A percentile compares a stretch with the other conserved stretches of the same genome.
Evolutionary conservation across 2,888 invertebrate species (phyloP).

Genomic region (Salticus scenicus): DNA sequence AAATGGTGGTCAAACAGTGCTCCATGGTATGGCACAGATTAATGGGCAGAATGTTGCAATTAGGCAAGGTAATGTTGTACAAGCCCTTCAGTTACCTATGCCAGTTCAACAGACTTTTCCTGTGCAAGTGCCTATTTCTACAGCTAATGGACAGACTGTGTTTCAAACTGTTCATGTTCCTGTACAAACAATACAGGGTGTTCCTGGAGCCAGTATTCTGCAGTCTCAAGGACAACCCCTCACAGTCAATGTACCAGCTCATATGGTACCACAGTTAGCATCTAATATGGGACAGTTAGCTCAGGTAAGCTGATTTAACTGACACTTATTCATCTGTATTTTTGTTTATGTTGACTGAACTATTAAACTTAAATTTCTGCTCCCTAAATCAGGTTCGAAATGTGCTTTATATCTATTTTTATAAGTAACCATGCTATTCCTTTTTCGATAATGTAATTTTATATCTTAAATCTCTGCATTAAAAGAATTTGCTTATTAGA

Average conservation of each 20-base stretch:
- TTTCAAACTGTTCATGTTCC: slow-evolving; percentile 97
- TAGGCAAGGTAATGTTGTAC: slow-evolving; percentile 77
- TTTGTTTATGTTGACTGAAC: too few relatives aligned
- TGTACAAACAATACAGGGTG: slow-evolving; percentile 81
- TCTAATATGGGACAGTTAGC: slow-evolving; percentile 72
- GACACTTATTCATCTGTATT: too few relatives aligned
- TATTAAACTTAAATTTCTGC: too few relatives aligned
- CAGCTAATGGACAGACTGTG: slow-evolving; percentile 92
- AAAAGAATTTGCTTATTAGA: too few relatives aligned
- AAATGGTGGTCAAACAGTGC: slow-evolving; percentile 53
- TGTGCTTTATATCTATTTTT: too few relatives aligned
- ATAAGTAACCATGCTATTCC: too few relatives aligned
- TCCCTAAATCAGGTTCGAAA: too few relatives aligned
- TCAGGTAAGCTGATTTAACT: slow-evolving; percentile 73
- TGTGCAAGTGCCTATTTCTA: slow-evolving; percentile 86
- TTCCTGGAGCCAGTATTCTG: slow-evolving; percentile 80
- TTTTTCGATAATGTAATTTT: too few relatives aligned
- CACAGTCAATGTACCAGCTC: slow-evolving; percentile 71
- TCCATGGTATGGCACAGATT: slow-evolving; percentile 69
- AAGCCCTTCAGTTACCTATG: slow-evolving; percentile 72
- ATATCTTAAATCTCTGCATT: too few relatives aligned
- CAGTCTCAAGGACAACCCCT: slow-evolving; percentile 66
- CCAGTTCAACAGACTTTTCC: slow-evolving; percentile 80
- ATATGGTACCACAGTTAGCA: slow-evolving; percentile 71
- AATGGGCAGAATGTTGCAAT: slow-evolving; percentile 84